Percentiles rank a stretch among this genome's conserved stretches.
phyloP scores from a whole-genome alignment of 2,888 invertebrate species.

The Heliconius ismenius region DNA sequence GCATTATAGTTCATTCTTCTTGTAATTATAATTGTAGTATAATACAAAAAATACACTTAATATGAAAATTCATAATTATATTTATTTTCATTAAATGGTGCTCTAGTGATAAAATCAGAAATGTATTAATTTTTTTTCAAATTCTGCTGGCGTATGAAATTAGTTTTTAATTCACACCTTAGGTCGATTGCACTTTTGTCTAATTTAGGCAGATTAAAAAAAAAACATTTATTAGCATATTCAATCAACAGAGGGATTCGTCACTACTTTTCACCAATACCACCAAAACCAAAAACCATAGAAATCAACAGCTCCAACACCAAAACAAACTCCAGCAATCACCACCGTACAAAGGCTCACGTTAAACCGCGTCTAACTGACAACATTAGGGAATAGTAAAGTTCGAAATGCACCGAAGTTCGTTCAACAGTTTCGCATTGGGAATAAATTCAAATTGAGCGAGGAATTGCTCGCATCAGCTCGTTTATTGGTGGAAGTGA shows the following conservation, averaged over 20 bases:
- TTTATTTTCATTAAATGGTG: too few species aligned
- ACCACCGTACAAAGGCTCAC: conserved; percentile 14
- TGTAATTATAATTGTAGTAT: too few species aligned
- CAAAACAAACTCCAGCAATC: conserved; percentile 14
- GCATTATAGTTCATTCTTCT: too few species aligned
- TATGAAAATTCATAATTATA: too few species aligned
- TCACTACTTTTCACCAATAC: not conserved
- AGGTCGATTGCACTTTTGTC: too few species aligned
- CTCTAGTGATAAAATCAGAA: too few species aligned
- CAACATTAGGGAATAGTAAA: conserved; percentile 48
- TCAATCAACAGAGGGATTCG: not conserved
- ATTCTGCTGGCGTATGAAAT: too few species aligned
- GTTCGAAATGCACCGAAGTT: conserved; percentile 48
- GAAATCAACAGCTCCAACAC: not conserved
- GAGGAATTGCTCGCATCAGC: conserved; percentile 48
- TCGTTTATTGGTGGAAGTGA: conserved; percentile 28
- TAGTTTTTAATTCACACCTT: too few species aligned
- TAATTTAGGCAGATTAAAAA: too few species aligned
- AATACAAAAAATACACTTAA: too few species aligned
- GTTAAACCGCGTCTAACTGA: conserved; percentile 43
- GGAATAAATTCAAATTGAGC: conserved; percentile 61
- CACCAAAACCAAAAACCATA: not conserved
- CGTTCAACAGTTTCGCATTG: conserved; percentile 45
- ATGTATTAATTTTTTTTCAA: too few species aligned
- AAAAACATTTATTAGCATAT: too few species aligned